Percentiles rank a stretch among this genome's conserved stretches.
Evolutionary conservation across 1,140 invertebrate species (phyloP).

Genomic region (Patella vulgata): DNA sequence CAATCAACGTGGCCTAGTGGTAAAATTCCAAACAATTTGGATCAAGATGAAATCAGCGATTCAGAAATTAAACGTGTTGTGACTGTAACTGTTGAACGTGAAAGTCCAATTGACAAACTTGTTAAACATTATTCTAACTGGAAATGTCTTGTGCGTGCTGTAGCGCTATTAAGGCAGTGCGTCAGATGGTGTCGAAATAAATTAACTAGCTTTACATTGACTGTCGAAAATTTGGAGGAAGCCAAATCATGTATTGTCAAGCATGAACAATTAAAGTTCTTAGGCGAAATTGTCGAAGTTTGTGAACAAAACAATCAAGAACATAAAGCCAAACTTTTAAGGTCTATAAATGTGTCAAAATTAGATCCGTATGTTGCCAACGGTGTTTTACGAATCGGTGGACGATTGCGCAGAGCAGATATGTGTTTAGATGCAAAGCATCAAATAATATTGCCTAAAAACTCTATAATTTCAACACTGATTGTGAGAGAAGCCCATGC

Average conservation of each 20-base stretch:
- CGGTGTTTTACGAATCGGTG: constrained; percentile 25
- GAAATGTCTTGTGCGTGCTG: constrained; percentile 7
- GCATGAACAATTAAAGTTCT: constrained; percentile 5
- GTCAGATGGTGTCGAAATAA: background rate
- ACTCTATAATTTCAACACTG: constrained; percentile 9
- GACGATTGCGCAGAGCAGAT: constrained; percentile 8
- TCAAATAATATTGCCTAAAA: constrained; percentile 23
- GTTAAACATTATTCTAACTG: constrained; percentile 14
- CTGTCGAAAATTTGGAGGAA: background rate
- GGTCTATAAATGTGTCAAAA: too few relatives aligned
- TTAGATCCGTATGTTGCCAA: constrained; percentile 21
- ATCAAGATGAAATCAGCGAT: background rate
- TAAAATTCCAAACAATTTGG: too few relatives aligned
- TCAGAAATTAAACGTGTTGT: constrained; percentile 1
- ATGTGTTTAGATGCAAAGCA: constrained; percentile 19
- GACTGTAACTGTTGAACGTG: background rate
- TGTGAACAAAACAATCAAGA: background rate
- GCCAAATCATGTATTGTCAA: constrained; percentile 12
- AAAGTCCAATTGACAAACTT: background rate
- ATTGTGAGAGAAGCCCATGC: constrained; percentile 9
- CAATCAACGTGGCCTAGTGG: constrained; percentile 2
- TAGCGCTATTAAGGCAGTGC: background rate
- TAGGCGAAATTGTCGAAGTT: constrained; percentile 10
- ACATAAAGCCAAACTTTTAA: constrained; percentile 15
- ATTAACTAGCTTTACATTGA: background rate